Percentiles rank a stretch among this genome's conserved stretches.
phyloP scores from a whole-genome alignment of 2,888 invertebrate genomes.

The Chironomus tentans region DNA sequence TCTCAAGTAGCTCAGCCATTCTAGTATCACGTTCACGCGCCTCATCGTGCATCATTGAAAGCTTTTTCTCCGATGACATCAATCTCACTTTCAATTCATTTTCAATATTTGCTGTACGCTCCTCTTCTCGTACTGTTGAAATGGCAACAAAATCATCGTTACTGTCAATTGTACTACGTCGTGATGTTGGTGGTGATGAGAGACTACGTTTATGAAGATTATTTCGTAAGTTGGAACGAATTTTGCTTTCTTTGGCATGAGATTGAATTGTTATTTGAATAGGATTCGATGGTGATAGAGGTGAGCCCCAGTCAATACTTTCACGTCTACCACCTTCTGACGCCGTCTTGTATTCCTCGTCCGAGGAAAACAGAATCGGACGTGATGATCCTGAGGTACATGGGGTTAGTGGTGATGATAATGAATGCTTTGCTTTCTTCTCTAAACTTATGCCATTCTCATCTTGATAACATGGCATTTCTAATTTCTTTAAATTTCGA shows the following conservation, averaged over 20 bases:
- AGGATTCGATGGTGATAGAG: constrained; percentile 58
- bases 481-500: constrained; percentile 28
- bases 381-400: constrained; percentile 44
- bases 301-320: constrained; percentile 74
- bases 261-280: constrained; percentile 49
- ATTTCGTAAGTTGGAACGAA: constrained; percentile 44
- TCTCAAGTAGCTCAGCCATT: constrained; percentile 65
- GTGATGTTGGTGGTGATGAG: constrained; percentile 51
- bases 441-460: constrained; percentile 18
- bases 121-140: constrained; percentile 36
- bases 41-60: constrained; percentile 62
- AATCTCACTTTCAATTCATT: constrained; percentile 62
- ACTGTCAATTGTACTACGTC: constrained; percentile 55
- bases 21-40: constrained; percentile 61
- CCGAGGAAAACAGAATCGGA: constrained; percentile 68
- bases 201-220: constrained; percentile 51
- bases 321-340: constrained; percentile 74
- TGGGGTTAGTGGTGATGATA: constrained; percentile 46
- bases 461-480: constrained; percentile 29
- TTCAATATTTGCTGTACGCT: constrained; percentile 35
- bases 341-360: constrained; percentile 79
- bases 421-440: constrained; percentile 16
- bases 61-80: constrained; percentile 61
- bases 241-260: constrained; percentile 54
- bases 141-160: constrained; percentile 46